Base-by-base conservation (phyloP, 2,113 vertebrate species). In the Aphelocoma coerulescens region DNA sequence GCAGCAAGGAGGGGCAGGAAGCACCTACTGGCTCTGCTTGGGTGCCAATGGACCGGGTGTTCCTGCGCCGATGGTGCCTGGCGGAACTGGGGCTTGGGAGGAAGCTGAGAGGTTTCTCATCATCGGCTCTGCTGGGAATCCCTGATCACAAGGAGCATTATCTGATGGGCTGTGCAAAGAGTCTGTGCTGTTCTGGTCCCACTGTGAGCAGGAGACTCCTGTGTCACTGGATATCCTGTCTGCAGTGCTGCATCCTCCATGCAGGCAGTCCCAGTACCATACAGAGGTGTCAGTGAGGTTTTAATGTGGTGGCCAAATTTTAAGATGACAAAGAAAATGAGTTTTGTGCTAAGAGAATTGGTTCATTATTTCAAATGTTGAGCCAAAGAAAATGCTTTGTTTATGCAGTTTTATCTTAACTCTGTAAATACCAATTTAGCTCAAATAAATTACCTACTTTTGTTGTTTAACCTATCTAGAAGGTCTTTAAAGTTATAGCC, bases 41-140 rank as follows among this genome's bases (percentile, higher is more conserved):
- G 74, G 41, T 32, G 51, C 9, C 5, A 7, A 0, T 10, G 44
- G 51, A 1, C 7, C 0, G 5, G 23, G 28, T 6, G 46, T 61
- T 63, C 37, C 59, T n/a, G 69, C 10, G 1, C 41, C 3, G n/a
- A 22, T 27, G 58, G 68, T 2, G 58, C 32, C 44, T 37, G 44
- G 23, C 0, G 4, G 57, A 74, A 22, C 9, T 1, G 9, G 35
- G 44, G 23, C 24, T 33, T 12, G 54, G 58, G 37, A 17, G 44
- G 22, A 41, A 78, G 75, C 63, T 58, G 65, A 61, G 84, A 43
- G 7, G 0, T 33, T 43, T 44, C 52, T 10, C 8, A 19, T 51
- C 75, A 68, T 32, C 44, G 57, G 75, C 48, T 6, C 78, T 67
- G 55, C 58, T 61, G 4, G 4, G n/a, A 77, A 43, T 21, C 22